phyloP scores from a whole-genome alignment of 1,140 invertebrate genomes.

The Hirudo medicinalis region DNA sequence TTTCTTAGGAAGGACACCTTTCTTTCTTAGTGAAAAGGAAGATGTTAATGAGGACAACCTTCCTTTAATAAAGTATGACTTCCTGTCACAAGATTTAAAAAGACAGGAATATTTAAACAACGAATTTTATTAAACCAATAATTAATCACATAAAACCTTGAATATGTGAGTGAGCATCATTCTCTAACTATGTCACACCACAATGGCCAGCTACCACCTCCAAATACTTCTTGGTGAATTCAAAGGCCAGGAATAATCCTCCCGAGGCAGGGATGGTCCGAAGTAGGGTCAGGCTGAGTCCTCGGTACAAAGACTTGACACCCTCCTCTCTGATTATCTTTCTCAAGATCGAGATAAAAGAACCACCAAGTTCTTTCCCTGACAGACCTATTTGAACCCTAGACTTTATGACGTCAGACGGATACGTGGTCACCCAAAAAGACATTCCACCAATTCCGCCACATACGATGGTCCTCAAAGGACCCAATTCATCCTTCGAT shows the following conservation, averaged over 20 bases:
- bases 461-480: constrained; percentile 55
- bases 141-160: too few species aligned
- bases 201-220: neutral
- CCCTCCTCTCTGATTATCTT: constrained; percentile 68
- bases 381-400: constrained; percentile 62
- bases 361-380: constrained; percentile 40
- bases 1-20: too few species aligned
- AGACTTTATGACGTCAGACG: constrained; percentile 91
- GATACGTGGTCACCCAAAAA: constrained; percentile 86
- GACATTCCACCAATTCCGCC: constrained; percentile 75
- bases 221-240: constrained; percentile 57
- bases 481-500: constrained; percentile 55
- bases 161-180: too few species aligned
- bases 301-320: constrained; percentile 68
- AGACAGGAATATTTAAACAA: too few species aligned
- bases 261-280: constrained; percentile 87
- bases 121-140: too few species aligned
- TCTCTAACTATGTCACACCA: neutral
- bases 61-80: too few species aligned
- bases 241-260: constrained; percentile 79
- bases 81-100: too few species aligned
- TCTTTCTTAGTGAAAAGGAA: too few species aligned
- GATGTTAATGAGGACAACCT: too few species aligned
- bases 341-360: constrained; percentile 49
- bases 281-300: constrained; percentile 76